Conservation (phyloP, 2,888 invertebrate species). For the Chromoteleia sp. region DNA sequence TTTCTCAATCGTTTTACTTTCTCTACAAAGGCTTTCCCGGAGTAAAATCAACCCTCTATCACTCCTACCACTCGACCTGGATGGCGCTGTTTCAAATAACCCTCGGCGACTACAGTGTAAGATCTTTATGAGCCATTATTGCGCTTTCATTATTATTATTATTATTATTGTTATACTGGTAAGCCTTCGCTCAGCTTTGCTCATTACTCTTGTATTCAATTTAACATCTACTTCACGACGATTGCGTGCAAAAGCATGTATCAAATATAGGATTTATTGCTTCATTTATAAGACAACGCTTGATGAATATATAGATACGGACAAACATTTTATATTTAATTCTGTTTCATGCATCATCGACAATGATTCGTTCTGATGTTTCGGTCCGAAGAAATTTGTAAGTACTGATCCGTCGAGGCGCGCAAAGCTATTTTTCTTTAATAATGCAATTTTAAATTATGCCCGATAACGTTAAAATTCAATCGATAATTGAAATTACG, state of each 20-base stretch:
- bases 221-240: slow-evolving; percentile 46
- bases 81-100: slow-evolving; percentile 99
- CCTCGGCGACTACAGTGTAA: slow-evolving; percentile 98
- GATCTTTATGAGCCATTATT: slow-evolving; percentile 76
- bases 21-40: slow-evolving; percentile 96
- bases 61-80: slow-evolving; percentile 96
- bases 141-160: slow-evolving; percentile 51
- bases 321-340: background rate
- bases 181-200: slow-evolving; percentile 37
- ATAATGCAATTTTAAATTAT: slow-evolving; percentile 35
- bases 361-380: background rate
- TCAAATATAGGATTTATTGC: slow-evolving; percentile 35
- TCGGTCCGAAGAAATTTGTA: slow-evolving; percentile 1
- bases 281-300: slow-evolving; percentile 31
- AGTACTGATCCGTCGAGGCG: background rate
- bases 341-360: background rate
- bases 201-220: slow-evolving; percentile 56
- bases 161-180: slow-evolving; percentile 45
- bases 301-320: slow-evolving; percentile 7
- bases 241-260: slow-evolving; percentile 31
- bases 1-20: slow-evolving; percentile 98
- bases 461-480: slow-evolving; percentile 10
- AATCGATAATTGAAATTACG: slow-evolving; percentile 22
- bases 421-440: slow-evolving; percentile 27
- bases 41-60: slow-evolving; percentile 92